Base-by-base conservation (phyloP, 2,888 invertebrate species). In the Drosophila paracracens region DNA sequence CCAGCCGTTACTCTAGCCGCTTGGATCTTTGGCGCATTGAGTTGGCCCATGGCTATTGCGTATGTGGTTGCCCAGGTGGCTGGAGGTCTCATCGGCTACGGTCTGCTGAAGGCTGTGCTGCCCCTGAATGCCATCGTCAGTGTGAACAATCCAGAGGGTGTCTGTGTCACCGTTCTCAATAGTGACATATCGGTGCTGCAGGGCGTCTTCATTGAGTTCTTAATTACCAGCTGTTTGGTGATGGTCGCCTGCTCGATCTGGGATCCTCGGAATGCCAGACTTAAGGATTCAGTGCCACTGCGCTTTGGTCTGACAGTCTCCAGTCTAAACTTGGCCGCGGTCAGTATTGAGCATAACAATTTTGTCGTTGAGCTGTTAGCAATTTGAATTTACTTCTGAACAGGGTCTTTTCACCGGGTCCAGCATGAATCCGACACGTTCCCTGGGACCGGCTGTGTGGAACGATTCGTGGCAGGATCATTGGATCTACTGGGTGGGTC, bases 401-500 rank as follows among this genome's bases (percentile, higher is more conserved):
- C 40, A 89, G 89, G 90, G 90, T 27, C 70, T 79, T 0, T 79
- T 90, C 5, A 96, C 96, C 0, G 96, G 95, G 0, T 95, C 95
- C 33, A 95, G 95, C 86, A 94, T 96, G 95, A 96, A 96, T 88
- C 96, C 96, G 0, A 96, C 95, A 0, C 94, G 96, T 65, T 94
- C 95, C 1, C 93, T 97, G 27, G 97, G 94, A 0, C 96, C 97
- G 0, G 96, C 96, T 0, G 76, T 96, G 0, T 95, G 95, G 94
- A 95, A 95, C 35, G 94, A 94, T 7, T 93, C 94, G 21, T 97
- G 96, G 96, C 76, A 92, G 0, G 82, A 94, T 50, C 96, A 96
- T 73, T 97, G 96, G 96, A 79, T 96, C 0, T 96, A 95, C 85
- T 96, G 96, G 96, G 92, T 94, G 10, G 96, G 95, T 51, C 96